Conservation (phyloP, 2,113 vertebrate species). For the Diadophis punctatus region DNA sequence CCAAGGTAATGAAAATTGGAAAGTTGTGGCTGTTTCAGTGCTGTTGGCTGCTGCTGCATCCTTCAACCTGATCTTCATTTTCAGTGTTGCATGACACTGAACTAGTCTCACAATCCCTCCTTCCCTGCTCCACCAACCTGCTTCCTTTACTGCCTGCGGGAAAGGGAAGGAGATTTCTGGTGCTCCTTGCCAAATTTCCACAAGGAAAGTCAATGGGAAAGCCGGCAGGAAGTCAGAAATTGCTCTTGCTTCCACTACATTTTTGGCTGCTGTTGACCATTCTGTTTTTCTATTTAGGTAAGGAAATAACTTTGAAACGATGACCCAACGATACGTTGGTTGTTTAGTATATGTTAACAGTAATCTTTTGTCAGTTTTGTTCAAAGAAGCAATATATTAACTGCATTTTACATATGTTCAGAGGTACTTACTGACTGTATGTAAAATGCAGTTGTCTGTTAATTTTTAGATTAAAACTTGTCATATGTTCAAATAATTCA, state of each 20-base stretch:
- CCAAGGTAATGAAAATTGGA: not conserved
- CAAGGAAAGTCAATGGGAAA: not conserved
- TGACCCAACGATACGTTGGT: not conserved
- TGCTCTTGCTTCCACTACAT: not conserved
- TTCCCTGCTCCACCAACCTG: not conserved
- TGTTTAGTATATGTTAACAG: not conserved
- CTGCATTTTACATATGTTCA: not conserved
- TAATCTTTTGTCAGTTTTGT: not conserved
- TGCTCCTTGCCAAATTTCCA: not conserved
- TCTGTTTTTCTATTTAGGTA: not conserved
- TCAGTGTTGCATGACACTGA: not conserved
- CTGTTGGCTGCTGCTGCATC: no score
- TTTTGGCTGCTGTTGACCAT: not conserved
- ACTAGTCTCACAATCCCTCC: not conserved
- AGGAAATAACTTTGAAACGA: not conserved
- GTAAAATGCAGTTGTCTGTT: not conserved
- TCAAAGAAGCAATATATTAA: not conserved
- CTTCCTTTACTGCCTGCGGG: not conserved
- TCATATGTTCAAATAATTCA: not conserved
- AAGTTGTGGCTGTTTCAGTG: not conserved
- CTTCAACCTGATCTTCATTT: not conserved
- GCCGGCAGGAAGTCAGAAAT: not conserved
- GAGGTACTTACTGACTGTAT: not conserved
- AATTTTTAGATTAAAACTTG: not conserved
- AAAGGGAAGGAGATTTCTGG: not conserved